Evolutionary conservation across 92 coral and sea anemone genomes (phyloP), one percentile per base, ranked within the genome.

Genomic region (Umimayanthus kanabou): DNA sequence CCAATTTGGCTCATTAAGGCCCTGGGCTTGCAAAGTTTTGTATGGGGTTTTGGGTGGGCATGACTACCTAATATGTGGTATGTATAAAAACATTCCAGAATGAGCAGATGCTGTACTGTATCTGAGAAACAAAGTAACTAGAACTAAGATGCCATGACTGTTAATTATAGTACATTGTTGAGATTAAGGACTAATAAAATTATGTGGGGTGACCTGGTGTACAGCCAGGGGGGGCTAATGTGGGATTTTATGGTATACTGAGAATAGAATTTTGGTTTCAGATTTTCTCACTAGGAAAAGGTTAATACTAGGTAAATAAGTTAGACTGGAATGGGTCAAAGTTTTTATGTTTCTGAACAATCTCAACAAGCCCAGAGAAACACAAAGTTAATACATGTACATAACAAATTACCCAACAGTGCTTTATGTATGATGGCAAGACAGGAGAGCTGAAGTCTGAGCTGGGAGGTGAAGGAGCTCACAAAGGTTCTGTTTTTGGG

Each of bases 401-500:
- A 22, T 72, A 18, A 9, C 37, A 47, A 86, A 39, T 91, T 84
- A 33, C 25, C 9, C 85, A 15, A 61, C 78, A 96, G 98, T 61
- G 95, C 65, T 92, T 80, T 80, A 37, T 95, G 25, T 94, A 83
- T 89, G 93, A 95, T 79, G 98, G 99, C 14, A 96, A 96, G 73
- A 94, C 93, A 28, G 98, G 98, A 6, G 88, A 88, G 29, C 64
- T 90, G 26, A 61, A 37, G 13, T 81, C 43, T 13, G 78, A 88
- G 57, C 39, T 96, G 47, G 98, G 98, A 66, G 93, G 90, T 14
- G 90, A 66, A 22, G 87, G 85, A 83, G 96, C 98, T 33, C 99
- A 96, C 88, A 79, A 77, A 77, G 99, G 96, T 42, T 95, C 96
- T 25, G 83, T 96, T 11, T 96, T 89, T 89, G 98, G 93, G 39